These are phyloP conservation scores for Amiota communis DNA, from an alignment of 2,888 invertebrate species.

Conservation along the genomic window DNA sequence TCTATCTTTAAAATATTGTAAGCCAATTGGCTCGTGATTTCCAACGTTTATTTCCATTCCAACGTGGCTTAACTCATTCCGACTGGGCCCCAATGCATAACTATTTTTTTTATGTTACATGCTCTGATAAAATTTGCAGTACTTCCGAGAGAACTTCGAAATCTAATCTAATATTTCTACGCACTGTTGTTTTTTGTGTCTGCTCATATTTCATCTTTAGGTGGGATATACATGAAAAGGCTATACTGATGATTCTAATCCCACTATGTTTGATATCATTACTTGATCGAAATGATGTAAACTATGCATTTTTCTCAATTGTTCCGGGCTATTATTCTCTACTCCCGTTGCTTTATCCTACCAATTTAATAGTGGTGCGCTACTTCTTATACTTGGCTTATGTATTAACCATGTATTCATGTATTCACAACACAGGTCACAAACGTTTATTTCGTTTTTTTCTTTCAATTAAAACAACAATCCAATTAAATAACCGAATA, in stretches of 20 bases:
- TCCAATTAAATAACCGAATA: too few species aligned
- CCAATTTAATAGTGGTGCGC: slow-evolving; percentile 82
- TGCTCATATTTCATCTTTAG: slow-evolving; percentile 94
- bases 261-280: slow-evolving; percentile 89
- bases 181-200: slow-evolving; percentile 87
- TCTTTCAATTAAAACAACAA: too few species aligned
- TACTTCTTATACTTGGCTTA: slow-evolving; percentile 80
- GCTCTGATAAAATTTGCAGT: slow-evolving; percentile 76
- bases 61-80: slow-evolving; percentile 96
- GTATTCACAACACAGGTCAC: slow-evolving; percentile 39
- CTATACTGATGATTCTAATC: slow-evolving; percentile 91
- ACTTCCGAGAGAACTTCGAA: slow-evolving; percentile 61
- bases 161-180: slow-evolving; percentile 77
- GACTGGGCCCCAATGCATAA: slow-evolving; percentile 98
- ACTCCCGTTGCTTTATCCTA: slow-evolving; percentile 89
- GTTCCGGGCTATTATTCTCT: slow-evolving; percentile 90
- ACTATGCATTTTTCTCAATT: slow-evolving; percentile 82
- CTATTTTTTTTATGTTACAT: slow-evolving; percentile 81
- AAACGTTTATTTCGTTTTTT: too few species aligned
- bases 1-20: slow-evolving; percentile 78
- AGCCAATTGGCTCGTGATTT: slow-evolving; percentile 84
- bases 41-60: slow-evolving; percentile 93
- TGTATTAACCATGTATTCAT: slow-evolving; percentile 76
- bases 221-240: slow-evolving; percentile 99
- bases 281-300: slow-evolving; percentile 81